Conservation (phyloP, 2,888 invertebrate genomes). For the Philereme vetulata region DNA sequence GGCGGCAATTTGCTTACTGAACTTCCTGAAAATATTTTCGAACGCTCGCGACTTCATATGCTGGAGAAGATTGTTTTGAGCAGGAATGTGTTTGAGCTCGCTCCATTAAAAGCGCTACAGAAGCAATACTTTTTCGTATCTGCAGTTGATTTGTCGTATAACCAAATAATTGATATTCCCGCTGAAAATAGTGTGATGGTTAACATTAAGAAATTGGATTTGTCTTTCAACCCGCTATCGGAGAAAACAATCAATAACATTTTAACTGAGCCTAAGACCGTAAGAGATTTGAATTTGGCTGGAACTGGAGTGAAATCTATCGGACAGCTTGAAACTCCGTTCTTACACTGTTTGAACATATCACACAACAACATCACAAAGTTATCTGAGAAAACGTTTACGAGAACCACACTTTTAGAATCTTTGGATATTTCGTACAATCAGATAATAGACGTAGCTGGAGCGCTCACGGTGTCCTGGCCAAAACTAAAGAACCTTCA, state of each 20-base stretch:
- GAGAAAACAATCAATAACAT: slow-evolving; percentile 89
- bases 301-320: slow-evolving; percentile 89
- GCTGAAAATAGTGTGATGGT: slow-evolving; percentile 94
- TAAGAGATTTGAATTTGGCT: slow-evolving; percentile 91
- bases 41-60: slow-evolving; percentile 90
- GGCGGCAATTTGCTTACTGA: slow-evolving; percentile 89
- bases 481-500: slow-evolving; percentile 88
- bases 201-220: slow-evolving; percentile 92
- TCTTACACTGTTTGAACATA: slow-evolving; percentile 90
- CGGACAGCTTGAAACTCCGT: slow-evolving; percentile 91
- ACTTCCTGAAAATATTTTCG: slow-evolving; percentile 93
- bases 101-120: slow-evolving; percentile 91
- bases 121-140: slow-evolving; percentile 93
- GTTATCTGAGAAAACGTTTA: slow-evolving; percentile 87
- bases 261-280: slow-evolving; percentile 94
- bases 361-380: slow-evolving; percentile 89
- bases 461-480: slow-evolving; percentile 87
- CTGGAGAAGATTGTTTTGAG: slow-evolving; percentile 92
- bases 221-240: slow-evolving; percentile 93
- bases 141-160: slow-evolving; percentile 90
- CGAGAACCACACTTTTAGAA: slow-evolving; percentile 91
- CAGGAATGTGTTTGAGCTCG: slow-evolving; percentile 89
- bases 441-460: slow-evolving; percentile 83
- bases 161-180: slow-evolving; percentile 90
- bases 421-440: slow-evolving; percentile 91